These are phyloP conservation scores for Melinopterus prodromus DNA, from an alignment of 2,888 invertebrate genomes.

Conservation along the genomic window DNA sequence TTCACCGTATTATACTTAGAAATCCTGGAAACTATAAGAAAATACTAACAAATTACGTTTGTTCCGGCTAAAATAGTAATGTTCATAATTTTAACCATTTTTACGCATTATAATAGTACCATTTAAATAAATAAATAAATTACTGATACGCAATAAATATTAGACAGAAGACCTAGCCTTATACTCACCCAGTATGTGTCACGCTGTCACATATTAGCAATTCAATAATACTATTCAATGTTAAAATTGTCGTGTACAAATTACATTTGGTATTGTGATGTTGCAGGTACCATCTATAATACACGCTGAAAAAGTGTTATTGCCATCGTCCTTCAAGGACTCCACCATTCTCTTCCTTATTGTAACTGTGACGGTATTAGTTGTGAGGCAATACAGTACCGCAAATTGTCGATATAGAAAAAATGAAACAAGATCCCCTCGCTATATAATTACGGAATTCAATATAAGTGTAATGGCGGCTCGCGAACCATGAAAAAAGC, in stretches of 20 bases:
- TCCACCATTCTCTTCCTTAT: neutral
- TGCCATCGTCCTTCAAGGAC: neutral
- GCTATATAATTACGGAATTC: constrained; percentile 9
- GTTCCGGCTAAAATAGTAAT: no score
- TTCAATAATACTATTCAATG: neutral
- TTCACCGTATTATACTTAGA: no score
- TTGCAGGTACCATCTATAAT: neutral
- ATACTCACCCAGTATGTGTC: neutral
- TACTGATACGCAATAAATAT: no score
- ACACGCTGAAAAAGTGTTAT: neutral
- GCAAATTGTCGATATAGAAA: constrained; percentile 4
- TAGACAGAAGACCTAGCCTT: no score
- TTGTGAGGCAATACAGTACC: neutral
- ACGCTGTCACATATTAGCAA: neutral
- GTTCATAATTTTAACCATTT: no score
- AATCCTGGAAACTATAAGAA: no score
- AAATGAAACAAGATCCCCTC: neutral
- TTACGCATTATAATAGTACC: no score
- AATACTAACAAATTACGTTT: no score
- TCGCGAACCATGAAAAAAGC: constrained; percentile 12
- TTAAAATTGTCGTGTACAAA: neutral
- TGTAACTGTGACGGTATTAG: neutral
- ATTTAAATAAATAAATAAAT: no score
- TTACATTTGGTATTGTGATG: neutral
- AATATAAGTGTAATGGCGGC: constrained; percentile 17